Base-by-base conservation (phyloP, 2,113 vertebrate genomes). In the Pica pica region DNA sequence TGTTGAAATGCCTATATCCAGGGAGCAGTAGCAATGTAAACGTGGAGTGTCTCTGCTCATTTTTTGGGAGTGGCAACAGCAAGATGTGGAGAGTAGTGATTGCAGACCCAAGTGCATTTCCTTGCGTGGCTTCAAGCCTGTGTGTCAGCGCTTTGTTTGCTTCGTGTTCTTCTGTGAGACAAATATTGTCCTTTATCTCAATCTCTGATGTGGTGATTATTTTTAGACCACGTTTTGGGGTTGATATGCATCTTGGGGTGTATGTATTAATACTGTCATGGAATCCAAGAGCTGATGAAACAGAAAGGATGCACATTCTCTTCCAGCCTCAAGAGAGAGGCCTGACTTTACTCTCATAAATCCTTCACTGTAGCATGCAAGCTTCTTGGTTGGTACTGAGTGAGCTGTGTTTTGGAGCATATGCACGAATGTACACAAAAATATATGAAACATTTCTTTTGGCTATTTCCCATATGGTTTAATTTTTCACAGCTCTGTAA, bases 401-500 rank as follows among this genome's bases (percentile, higher is more conserved):
- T 5, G 13, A 18, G 42, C 79, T 67, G 68, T 20, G 30, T 71
- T 92, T 77, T 42, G 84, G 59, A 73, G 42, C 2, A 2, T 21
- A 27, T 3, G 11, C 47, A 47, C 7, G 27, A 81, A 70, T 1
- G 8, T 67, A 30, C 53, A 16, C 44, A 83, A 24, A 78, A 56
- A 63, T 70, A 50, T 6, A 73, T 17, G 69, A 79, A 87, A 52
- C 4, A 2, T 44, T 89, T 68, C 24, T 73, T 83, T 87, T 64
- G 64, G 53, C 44, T 59, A 0, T 70, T 74, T 87, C 92, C 75
- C 50, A 30, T 42, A 52, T 44, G 63, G 70, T 65, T 87, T 74
- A 82, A 79, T 89, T 87, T 94, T 85, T 83, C 84, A 69, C 68
- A 89, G 46, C 24, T 85, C 67, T 61, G 67, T 89, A 79, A 90